phyloP scores from a whole-genome alignment of 1,140 invertebrate species.

The Platyscapa corneri region DNA sequence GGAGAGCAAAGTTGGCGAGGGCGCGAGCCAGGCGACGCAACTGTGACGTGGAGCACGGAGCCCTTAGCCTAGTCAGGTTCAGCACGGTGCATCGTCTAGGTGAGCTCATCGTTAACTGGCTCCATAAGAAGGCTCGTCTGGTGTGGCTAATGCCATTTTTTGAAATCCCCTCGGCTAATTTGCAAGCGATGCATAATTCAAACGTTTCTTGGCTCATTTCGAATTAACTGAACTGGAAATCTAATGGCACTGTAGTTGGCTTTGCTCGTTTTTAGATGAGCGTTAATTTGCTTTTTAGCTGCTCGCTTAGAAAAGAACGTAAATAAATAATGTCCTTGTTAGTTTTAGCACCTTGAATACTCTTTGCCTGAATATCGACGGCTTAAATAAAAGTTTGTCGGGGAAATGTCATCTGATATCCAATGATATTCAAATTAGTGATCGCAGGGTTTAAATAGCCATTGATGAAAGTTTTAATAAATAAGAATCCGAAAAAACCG shows the following conservation, averaged over 20 bases:
- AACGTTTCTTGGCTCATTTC: neutral
- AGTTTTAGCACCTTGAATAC: too few species aligned
- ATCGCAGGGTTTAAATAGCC: too few species aligned
- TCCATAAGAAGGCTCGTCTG: neutral
- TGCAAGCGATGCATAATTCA: neutral
- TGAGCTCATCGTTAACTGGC: conserved; percentile 61
- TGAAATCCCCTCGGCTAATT: neutral
- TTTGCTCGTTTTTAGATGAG: neutral
- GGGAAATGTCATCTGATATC: neutral
- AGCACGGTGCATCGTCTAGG: conserved; percentile 83
- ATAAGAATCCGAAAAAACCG: too few species aligned
- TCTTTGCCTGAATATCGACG: too few species aligned
- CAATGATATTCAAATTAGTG: neutral
- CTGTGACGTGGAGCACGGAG: conserved; percentile 85
- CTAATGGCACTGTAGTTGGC: neutral
- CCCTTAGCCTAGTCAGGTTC: conserved; percentile 85
- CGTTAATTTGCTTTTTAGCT: neutral
- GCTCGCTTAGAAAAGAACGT: neutral
- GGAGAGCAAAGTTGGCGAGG: conserved; percentile 86
- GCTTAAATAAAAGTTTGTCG: too few species aligned
- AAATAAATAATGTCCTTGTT: neutral
- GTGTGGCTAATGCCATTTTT: neutral
- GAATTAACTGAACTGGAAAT: neutral
- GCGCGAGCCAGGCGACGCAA: conserved; percentile 85
- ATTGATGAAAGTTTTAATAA: too few species aligned